These are phyloP conservation scores for Neosilurus mollespiculum DNA, from an alignment of 2,797 vertebrate species.

Conservation along the genomic window DNA sequence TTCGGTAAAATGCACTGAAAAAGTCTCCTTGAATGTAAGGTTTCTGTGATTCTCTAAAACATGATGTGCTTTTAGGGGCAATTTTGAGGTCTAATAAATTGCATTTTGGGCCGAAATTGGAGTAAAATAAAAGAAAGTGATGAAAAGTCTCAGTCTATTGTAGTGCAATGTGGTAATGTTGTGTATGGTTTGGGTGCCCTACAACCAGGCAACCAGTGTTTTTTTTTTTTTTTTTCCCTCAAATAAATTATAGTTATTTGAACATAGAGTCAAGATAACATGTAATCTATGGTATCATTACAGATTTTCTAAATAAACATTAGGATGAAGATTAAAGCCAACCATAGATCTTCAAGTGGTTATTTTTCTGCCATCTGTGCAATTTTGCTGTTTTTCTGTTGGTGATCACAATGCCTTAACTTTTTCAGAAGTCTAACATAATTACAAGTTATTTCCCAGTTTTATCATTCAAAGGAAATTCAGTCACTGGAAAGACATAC, in stretches of 20 bases:
- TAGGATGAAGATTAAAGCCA: slow-evolving; percentile 35
- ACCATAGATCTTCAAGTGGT: background rate
- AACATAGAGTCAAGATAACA: slow-evolving; percentile 33
- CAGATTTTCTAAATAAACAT: slow-evolving; percentile 41
- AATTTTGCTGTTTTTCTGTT: slow-evolving; percentile 12
- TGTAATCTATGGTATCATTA: slow-evolving; percentile 48
- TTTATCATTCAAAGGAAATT: slow-evolving; percentile 17
- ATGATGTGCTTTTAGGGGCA: background rate
- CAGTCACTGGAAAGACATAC: background rate
- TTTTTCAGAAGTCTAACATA: slow-evolving; percentile 23
- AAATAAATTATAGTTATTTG: slow-evolving; percentile 39
- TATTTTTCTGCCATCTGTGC: slow-evolving; percentile 12
- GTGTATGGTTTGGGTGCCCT: slow-evolving; percentile 2
- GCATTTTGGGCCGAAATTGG: background rate
- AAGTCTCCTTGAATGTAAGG: background rate
- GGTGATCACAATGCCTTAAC: slow-evolving; percentile 20
- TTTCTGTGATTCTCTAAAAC: background rate
- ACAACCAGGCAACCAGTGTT: background rate
- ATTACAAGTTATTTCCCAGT: background rate
- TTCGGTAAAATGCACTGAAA: background rate
- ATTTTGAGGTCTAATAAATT: background rate
- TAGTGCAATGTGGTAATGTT: background rate
- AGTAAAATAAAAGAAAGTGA: background rate
- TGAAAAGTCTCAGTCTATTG: background rate
- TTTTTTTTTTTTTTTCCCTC: background rate